A percentile compares a stretch with the other conserved stretches of the same genome.
Evolutionary conservation across 2,113 vertebrate species (phyloP).

Genomic region (Serilophus lunatus): DNA sequence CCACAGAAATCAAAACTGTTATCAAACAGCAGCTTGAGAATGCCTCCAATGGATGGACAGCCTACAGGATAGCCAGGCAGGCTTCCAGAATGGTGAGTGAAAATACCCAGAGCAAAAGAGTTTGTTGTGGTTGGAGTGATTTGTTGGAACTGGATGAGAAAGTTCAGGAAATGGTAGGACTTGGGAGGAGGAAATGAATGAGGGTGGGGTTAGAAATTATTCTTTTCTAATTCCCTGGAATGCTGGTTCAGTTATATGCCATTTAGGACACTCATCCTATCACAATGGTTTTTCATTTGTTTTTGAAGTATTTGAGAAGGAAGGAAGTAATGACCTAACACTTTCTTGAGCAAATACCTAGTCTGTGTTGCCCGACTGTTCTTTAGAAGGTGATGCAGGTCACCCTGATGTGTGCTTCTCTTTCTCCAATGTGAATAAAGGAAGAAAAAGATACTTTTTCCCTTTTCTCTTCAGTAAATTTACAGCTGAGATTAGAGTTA

Average conservation of each 20-base stretch:
- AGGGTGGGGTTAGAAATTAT: fast-evolving
- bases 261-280: neutral
- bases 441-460: neutral
- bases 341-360: neutral
- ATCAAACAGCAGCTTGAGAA: slow-evolving; percentile 95
- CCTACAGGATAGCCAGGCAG: slow-evolving; percentile 94
- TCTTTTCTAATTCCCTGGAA: neutral
- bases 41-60: slow-evolving; percentile 94
- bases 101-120: neutral
- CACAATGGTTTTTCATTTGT: neutral
- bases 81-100: slow-evolving; percentile 92
- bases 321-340: neutral
- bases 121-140: neutral
- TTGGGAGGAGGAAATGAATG: neutral
- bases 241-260: neutral
- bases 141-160: neutral
- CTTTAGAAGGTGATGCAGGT: neutral
- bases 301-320: neutral
- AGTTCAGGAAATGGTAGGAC: neutral
- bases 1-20: slow-evolving; percentile 87
- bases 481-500: neutral
- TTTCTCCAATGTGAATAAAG: neutral
- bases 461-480: neutral
- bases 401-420: neutral
- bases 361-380: neutral